Evolutionary conservation across 2,888 invertebrate species (phyloP), one percentile per base, ranked within the genome.

Genomic region (Clistopyga incitator): DNA sequence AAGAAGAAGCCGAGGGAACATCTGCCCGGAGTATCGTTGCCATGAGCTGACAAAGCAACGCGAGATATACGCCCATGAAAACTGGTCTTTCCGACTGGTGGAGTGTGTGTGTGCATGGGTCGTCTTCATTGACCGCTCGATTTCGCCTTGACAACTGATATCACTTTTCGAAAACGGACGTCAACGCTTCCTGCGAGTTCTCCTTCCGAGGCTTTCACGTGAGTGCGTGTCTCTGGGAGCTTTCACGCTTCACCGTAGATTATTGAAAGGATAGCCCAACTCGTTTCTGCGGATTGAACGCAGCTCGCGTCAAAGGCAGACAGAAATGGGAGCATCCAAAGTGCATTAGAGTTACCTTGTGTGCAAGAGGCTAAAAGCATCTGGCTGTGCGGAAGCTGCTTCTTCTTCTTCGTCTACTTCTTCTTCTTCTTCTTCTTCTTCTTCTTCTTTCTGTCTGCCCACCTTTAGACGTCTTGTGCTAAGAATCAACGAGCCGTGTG

Each of bases 21-120:
- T 45, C 67, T 47, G 76, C 64, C 61, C 64, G 47, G 67, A 64
- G 80, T 68, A 80, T 59, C 75, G 82, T 70, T 80, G 67, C 75
- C 84, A 81, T 72, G 76, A 72, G 77, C 10, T 23, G 59, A 34
- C 34, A 38, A 61, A 38, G 61, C 23, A 56, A 56, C 25, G 56
- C 56, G 25, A 54, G 15, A 11, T 54, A 34, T 23, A 50, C 11
- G 10, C 34, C 0, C 11, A 54, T 25, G 65, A 76, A 38, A 25
- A 54, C 65, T 76, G 25, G n/a, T n/a, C n/a, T 54, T 42, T 65
- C 38, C 38, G 56, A 38, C 42, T 25, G 45, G 25, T 42, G 42
- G 52, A 20, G 15, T 6, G 42, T 4, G n/a, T n/a, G n/a, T n/a
- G n/a, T n/a, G n/a, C n/a, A n/a, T n/a, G n/a, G n/a, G n/a, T n/a